phyloP scores from a whole-genome alignment of 2,888 invertebrate species.

The Monochamus alternatus region DNA sequence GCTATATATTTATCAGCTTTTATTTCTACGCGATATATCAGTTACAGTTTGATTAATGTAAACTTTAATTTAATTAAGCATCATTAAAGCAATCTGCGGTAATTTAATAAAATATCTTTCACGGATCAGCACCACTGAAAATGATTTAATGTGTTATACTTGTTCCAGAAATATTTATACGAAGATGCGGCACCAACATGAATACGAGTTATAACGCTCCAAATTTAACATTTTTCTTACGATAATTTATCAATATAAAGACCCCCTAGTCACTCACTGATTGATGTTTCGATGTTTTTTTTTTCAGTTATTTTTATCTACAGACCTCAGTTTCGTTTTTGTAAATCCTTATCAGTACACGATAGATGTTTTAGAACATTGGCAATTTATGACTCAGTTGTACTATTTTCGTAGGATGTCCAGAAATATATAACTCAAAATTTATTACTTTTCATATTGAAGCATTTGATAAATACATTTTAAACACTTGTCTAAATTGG shows the following conservation, averaged over 20 bases:
- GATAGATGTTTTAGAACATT: neutral
- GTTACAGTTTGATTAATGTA: neutral
- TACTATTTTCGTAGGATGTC: no score
- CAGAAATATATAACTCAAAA: no score
- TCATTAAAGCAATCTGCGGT: neutral
- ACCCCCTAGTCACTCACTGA: neutral
- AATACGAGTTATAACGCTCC: neutral
- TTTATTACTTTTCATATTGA: neutral
- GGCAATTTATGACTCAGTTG: no score
- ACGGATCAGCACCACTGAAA: slow-evolving; percentile 8
- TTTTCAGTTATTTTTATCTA: no score
- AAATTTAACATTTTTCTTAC: slow-evolving; percentile 9
- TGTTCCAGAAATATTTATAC: slow-evolving; percentile 16
- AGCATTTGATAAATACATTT: neutral
- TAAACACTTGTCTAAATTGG: neutral
- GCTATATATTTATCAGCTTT: neutral
- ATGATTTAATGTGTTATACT: slow-evolving; percentile 6
- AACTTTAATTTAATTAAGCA: neutral
- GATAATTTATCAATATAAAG: neutral
- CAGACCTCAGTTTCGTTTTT: no score
- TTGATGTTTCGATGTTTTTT: neutral
- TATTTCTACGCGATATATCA: neutral
- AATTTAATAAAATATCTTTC: slow-evolving; percentile 4
- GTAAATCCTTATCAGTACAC: no score
- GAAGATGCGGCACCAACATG: slow-evolving; percentile 18